phyloP scores from a whole-genome alignment of 2,113 vertebrate species.

The Nanorana parkeri region DNA sequence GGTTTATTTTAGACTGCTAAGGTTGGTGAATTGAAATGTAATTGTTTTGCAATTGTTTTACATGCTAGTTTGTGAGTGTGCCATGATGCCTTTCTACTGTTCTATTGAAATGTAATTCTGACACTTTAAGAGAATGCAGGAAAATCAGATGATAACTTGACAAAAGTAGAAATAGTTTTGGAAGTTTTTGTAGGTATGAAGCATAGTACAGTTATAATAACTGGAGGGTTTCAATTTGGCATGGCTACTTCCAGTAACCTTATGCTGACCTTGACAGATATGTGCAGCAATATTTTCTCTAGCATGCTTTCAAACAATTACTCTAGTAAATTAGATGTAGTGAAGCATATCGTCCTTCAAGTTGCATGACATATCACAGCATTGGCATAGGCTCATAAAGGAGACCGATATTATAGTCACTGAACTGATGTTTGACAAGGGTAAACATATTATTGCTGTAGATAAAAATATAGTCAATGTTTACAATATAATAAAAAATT shows the following conservation, averaged over 20 bases:
- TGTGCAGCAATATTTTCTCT: slow-evolving; percentile 37
- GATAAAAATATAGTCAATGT: slow-evolving; percentile 22
- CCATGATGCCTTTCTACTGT: too few species aligned
- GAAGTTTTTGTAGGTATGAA: slow-evolving; percentile 6
- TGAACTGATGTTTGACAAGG: slow-evolving; percentile 37
- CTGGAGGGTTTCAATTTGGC: slow-evolving; percentile 32
- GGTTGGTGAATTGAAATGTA: background rate
- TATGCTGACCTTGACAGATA: slow-evolving; percentile 42
- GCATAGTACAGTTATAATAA: background rate
- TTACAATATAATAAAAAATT: background rate
- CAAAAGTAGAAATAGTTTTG: slow-evolving; percentile 3
- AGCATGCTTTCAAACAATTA: slow-evolving; percentile 53
- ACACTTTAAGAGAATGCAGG: background rate
- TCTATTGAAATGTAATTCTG: background rate
- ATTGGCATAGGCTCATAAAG: slow-evolving; percentile 29
- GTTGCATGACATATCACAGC: slow-evolving; percentile 44
- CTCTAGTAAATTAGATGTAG: slow-evolving; percentile 55
- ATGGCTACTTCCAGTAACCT: slow-evolving; percentile 31
- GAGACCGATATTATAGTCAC: slow-evolving; percentile 39
- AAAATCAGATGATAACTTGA: background rate
- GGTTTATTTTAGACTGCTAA: background rate
- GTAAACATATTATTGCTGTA: slow-evolving; percentile 23
- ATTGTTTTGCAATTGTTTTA: too few species aligned
- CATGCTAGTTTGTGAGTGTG: too few species aligned
- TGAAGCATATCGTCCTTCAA: slow-evolving; percentile 54